Conservation (phyloP, 35 echinoderm and acorn worm species). For the Ophiothrix spiculata region DNA sequence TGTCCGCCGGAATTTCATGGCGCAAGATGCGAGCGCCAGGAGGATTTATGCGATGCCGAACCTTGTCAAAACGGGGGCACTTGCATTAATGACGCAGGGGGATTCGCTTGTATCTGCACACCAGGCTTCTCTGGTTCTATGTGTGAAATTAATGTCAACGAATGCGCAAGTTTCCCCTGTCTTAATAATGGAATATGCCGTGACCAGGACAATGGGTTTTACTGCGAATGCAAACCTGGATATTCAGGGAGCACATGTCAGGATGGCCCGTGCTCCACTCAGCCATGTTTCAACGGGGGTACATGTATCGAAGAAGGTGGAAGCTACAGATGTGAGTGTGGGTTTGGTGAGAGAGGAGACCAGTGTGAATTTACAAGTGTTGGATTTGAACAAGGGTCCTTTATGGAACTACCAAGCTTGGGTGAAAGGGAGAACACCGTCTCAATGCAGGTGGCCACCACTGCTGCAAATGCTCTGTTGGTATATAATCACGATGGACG, state of each 20-base stretch:
- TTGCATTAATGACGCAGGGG: constrained; percentile 57
- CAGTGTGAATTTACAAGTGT: constrained; percentile 71
- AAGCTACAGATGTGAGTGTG: constrained; percentile 68
- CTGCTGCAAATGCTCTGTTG: constrained; percentile 58
- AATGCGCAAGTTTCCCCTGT: constrained; percentile 66
- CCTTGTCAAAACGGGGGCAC: constrained; percentile 69
- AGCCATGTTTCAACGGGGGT: constrained; percentile 77
- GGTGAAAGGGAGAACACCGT: constrained; percentile 27
- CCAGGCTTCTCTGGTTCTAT: constrained; percentile 60
- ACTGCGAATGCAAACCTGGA: constrained; percentile 62
- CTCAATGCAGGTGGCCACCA: constrained; percentile 74
- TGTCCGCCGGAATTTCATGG: constrained; percentile 73
- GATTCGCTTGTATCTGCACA: constrained; percentile 64
- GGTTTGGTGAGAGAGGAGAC: constrained; percentile 62
- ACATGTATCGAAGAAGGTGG: constrained; percentile 61
- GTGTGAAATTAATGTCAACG: constrained; percentile 68
- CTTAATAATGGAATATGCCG: constrained; percentile 61
- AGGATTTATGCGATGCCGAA: constrained; percentile 68
- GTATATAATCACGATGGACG: constrained; percentile 91
- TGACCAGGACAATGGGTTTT: constrained; percentile 63
- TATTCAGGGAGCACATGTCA: constrained; percentile 70
- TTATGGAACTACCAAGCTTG: constrained; percentile 41
- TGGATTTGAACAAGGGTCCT: constrained; percentile 74
- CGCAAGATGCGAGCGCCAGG: constrained; percentile 61
- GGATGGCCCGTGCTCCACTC: constrained; percentile 71